phyloP scores from a whole-genome alignment of 2,888 invertebrate species.

The Labia minor region DNA sequence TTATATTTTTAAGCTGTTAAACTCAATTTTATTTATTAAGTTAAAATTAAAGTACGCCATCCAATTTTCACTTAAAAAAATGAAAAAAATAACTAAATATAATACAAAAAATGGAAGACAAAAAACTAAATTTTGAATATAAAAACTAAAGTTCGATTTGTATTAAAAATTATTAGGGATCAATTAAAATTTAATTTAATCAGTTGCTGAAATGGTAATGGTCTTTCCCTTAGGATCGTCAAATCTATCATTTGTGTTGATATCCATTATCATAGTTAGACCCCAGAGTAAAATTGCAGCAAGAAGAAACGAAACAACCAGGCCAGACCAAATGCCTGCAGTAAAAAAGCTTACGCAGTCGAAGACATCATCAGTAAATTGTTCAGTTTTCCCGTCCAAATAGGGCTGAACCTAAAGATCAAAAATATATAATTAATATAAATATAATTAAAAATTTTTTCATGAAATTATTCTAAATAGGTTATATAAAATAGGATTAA shows the following conservation, averaged over 20 bases:
- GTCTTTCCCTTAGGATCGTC: constrained; percentile 98
- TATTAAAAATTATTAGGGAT: background rate
- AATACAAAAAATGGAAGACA: background rate
- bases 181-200: constrained; percentile 45
- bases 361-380: constrained; percentile 63
- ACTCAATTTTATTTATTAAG: background rate
- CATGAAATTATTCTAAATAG: too few relatives aligned
- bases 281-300: constrained; percentile 73
- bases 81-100: background rate
- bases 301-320: constrained; percentile 70
- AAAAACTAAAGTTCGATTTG: background rate
- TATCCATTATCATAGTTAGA: constrained; percentile 82
- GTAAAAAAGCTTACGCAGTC: constrained; percentile 89
- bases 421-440: constrained; percentile 25
- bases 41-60: background rate
- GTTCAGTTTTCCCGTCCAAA: constrained; percentile 30
- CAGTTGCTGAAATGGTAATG: constrained; percentile 64
- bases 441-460: constrained; percentile 25
- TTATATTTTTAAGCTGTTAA: background rate
- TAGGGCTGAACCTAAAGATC: constrained; percentile 52
- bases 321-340: constrained; percentile 78
- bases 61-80: too few relatives aligned
- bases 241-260: constrained; percentile 93
- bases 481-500: too few relatives aligned
- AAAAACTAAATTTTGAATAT: background rate